phyloP scores from a whole-genome alignment of 2,113 vertebrate genomes.

The Elaphurus davidianus region DNA sequence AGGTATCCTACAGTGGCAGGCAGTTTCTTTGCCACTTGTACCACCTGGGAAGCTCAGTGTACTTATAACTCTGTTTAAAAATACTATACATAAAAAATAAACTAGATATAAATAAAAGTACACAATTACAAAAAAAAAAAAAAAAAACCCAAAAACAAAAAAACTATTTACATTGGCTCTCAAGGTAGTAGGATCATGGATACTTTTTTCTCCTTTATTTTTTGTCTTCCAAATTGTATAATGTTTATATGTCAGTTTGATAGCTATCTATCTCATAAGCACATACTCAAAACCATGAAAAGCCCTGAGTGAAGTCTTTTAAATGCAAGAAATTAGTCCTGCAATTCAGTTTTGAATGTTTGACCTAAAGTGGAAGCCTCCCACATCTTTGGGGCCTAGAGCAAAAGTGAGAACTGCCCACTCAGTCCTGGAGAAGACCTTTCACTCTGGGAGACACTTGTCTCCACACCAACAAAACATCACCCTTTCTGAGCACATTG shows the following conservation, averaged over 20 bases:
- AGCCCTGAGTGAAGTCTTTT: background rate
- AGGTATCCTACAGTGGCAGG: background rate
- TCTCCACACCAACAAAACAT: background rate
- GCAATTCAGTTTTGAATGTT: conserved; percentile 7
- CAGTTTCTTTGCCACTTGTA: background rate
- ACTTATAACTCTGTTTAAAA: conserved; percentile 6
- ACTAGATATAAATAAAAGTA: background rate
- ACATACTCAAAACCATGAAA: background rate
- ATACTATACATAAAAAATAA: background rate
- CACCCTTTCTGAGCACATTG: background rate
- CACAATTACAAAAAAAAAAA: background rate
- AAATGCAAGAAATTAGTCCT: background rate
- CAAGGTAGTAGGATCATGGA: background rate
- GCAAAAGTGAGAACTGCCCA: background rate
- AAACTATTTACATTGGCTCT: background rate
- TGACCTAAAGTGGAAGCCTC: conserved; percentile 1
- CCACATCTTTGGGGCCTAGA: background rate
- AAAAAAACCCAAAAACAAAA: background rate
- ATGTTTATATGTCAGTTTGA: background rate
- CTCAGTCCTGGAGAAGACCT: background rate
- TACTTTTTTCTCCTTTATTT: background rate
- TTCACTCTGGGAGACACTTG: background rate
- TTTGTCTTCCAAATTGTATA: conserved; percentile 29
- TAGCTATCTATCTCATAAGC: background rate
- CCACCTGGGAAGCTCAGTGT: background rate